A percentile compares a stretch with the other conserved stretches of the same genome.
phyloP scores from a whole-genome alignment of 2,797 vertebrate genomes.

The Sebastolobus altivelis region DNA sequence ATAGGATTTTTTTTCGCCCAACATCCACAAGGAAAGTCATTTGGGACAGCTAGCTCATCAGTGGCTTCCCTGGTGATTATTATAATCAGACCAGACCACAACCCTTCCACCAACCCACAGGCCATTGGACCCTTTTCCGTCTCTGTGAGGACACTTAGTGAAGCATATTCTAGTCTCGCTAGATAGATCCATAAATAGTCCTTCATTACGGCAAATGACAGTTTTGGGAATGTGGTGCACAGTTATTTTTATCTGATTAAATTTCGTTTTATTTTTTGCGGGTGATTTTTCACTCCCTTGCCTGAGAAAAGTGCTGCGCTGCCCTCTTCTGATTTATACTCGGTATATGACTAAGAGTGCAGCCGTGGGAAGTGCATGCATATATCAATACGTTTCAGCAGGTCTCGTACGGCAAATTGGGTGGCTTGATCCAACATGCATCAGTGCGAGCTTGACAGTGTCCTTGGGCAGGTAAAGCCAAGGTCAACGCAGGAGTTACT shows the following conservation, averaged over 20 bases:
- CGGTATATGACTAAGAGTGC: slow-evolving; percentile 53
- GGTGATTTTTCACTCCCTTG: slow-evolving; percentile 35
- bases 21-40: slow-evolving; percentile 48
- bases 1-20: slow-evolving; percentile 12
- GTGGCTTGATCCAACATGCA: slow-evolving; percentile 52
- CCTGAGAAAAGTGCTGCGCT: slow-evolving; percentile 41
- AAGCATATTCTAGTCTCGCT: slow-evolving; percentile 13
- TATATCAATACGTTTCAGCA: slow-evolving; percentile 75
- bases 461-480: slow-evolving; percentile 71
- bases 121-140: slow-evolving; percentile 30
- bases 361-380: slow-evolving; percentile 71
- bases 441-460: slow-evolving; percentile 44
- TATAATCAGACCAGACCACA: slow-evolving; percentile 61
- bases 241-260: slow-evolving; percentile 47
- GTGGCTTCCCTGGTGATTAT: slow-evolving; percentile 55
- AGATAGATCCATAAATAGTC: slow-evolving; percentile 23
- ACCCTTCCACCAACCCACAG: slow-evolving; percentile 37
- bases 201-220: slow-evolving; percentile 29
- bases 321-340: slow-evolving; percentile 73
- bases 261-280: slow-evolving; percentile 40
- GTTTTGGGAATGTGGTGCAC: slow-evolving; percentile 27
- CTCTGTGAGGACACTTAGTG: slow-evolving; percentile 13
- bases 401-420: slow-evolving; percentile 69
- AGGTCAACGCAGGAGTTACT: slow-evolving; percentile 65
- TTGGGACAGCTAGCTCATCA: slow-evolving; percentile 49